Evolutionary conservation across 2,113 vertebrate genomes (phyloP).

Genomic region (Oenanthe oenanthe): DNA sequence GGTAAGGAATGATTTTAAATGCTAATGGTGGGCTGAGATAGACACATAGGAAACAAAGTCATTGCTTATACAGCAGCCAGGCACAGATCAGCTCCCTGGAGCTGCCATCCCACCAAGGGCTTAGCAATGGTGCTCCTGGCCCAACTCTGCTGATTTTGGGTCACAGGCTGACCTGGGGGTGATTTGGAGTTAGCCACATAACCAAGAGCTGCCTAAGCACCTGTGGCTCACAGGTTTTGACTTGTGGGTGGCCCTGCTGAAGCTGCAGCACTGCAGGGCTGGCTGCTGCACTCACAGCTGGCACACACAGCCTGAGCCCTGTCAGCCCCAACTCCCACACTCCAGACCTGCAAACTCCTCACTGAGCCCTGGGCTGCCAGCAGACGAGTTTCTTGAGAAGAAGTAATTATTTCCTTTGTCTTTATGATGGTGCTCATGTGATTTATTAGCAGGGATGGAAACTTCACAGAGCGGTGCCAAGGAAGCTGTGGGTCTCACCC

Average conservation of each 20-base stretch:
- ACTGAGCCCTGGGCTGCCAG: not conserved
- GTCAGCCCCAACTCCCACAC: not conserved
- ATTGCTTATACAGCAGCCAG: not conserved
- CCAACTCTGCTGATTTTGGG: not conserved
- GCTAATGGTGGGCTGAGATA: not conserved
- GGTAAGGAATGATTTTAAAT: not conserved
- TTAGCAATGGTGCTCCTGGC: not conserved
- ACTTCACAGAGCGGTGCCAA: not conserved
- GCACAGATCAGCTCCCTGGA: not conserved
- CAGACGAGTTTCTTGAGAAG: not conserved
- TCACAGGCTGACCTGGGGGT: not conserved
- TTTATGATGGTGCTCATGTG: not conserved
- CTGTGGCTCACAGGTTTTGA: not conserved
- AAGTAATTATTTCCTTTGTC: constrained; percentile 41
- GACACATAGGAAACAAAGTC: not conserved
- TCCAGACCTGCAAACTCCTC: not conserved
- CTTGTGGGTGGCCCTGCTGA: not conserved
- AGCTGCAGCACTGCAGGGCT: not conserved
- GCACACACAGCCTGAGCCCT: accelerated
- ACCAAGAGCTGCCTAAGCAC: not conserved
- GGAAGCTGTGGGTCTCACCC: not conserved
- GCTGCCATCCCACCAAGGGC: not conserved
- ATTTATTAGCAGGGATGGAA: constrained; percentile 18
- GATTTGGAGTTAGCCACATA: not conserved
- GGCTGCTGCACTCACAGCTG: not conserved